phyloP scores from a whole-genome alignment of 2,113 vertebrate species.

The Prolemur simus region DNA sequence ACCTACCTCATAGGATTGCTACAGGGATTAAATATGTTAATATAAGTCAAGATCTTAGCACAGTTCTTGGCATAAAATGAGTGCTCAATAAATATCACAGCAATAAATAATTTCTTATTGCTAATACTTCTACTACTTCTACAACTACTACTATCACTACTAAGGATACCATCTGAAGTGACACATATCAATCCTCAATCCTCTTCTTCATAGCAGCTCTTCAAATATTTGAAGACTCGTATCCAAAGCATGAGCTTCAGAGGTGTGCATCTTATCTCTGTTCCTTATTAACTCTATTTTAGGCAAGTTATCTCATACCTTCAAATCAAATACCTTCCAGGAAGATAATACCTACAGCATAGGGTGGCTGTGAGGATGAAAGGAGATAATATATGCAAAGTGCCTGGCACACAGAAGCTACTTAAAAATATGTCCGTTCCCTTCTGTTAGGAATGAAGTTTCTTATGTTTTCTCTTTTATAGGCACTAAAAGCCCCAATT shows the following conservation, averaged over 20 bases:
- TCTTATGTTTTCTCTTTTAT: background rate
- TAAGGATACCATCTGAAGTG: background rate
- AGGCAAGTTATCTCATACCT: background rate
- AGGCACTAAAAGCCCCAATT: background rate
- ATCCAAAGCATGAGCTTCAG: background rate
- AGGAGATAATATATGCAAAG: background rate
- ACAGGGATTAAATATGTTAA: constrained; percentile 9
- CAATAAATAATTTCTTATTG: background rate
- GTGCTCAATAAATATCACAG: background rate
- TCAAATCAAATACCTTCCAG: background rate
- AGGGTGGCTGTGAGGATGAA: background rate
- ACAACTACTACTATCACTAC: background rate
- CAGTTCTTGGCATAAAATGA: background rate
- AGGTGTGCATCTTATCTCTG: background rate
- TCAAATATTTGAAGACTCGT: constrained; percentile 46
- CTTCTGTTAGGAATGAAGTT: background rate
- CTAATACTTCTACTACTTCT: constrained; percentile 19
- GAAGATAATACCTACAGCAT: background rate
- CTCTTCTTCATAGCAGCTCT: constrained; percentile 8
- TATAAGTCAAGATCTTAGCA: background rate
- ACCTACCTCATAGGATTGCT: background rate
- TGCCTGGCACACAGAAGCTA: background rate
- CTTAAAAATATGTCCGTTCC: constrained; percentile 20
- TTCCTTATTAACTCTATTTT: constrained; percentile 19
- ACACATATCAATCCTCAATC: background rate